Conservation (phyloP, 1,140 invertebrate species). For the Meloidogyne hapla region DNA sequence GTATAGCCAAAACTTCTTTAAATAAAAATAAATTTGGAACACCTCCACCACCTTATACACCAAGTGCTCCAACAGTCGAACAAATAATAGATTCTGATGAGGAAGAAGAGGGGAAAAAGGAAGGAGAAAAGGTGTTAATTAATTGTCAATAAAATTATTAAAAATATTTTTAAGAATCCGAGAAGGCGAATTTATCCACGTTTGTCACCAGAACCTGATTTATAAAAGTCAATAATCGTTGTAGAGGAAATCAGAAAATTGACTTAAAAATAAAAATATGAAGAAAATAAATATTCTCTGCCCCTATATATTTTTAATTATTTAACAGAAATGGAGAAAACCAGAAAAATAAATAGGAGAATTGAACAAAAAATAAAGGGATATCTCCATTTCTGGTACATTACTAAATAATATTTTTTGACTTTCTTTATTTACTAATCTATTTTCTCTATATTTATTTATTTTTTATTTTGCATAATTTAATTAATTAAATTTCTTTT, state of each 20-base stretch:
- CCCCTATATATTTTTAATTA: too few species aligned
- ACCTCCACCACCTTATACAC: slow-evolving; percentile 48
- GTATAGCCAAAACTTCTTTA: not conserved
- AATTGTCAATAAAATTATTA: not conserved
- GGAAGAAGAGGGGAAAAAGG: not conserved
- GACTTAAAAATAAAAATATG: not conserved
- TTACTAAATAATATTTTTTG: not conserved
- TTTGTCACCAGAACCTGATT: not conserved
- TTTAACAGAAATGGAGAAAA: too few species aligned
- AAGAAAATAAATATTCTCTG: too few species aligned
- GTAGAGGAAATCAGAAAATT: too few species aligned
- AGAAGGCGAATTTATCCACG: not conserved
- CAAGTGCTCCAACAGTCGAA: slow-evolving; percentile 33
- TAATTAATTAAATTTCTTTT: not conserved
- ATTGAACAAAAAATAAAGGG: too few species aligned
- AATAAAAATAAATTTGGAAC: slow-evolving; percentile 28
- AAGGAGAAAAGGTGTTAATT: not conserved
- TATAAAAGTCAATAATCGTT: too few species aligned
- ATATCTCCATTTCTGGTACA: not conserved
- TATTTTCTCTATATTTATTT: not conserved
- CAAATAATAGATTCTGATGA: slow-evolving; percentile 6
- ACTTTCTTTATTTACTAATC: not conserved
- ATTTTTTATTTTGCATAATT: not conserved
- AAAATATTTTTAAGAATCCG: not conserved
- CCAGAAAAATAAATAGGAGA: too few species aligned